Conservation (phyloP, 2,113 vertebrate genomes). For the Nothoprocta perdicaria region DNA sequence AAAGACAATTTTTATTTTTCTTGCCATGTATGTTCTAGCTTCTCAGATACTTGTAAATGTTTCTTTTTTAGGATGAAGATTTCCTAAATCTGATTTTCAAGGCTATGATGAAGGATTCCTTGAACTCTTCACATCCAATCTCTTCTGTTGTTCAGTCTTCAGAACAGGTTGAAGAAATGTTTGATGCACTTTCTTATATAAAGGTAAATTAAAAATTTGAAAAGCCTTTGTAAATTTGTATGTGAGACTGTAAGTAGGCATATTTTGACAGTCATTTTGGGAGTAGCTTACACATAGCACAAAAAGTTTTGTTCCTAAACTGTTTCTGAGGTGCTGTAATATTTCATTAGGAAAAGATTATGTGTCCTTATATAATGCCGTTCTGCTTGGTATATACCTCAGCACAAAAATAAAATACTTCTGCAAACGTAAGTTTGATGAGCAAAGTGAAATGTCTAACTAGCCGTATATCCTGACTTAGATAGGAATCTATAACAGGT, state of each 20-base stretch:
- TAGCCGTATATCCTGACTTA: neutral
- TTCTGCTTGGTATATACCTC: neutral
- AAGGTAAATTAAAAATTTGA: constrained; percentile 82
- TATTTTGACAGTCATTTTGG: neutral
- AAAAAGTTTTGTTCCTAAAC: neutral
- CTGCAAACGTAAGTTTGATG: neutral
- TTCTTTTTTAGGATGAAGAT: constrained; percentile 83
- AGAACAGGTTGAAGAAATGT: constrained; percentile 94
- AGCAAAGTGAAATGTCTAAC: neutral
- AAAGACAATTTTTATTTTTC: neutral
- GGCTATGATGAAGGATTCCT: constrained; percentile 87
- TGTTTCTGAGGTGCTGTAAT: neutral
- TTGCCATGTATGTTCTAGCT: neutral
- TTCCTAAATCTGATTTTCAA: constrained; percentile 87
- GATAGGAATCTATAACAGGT: neutral
- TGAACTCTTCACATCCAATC: constrained; percentile 91
- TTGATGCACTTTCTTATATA: constrained; percentile 92
- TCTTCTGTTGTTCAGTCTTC: constrained; percentile 86
- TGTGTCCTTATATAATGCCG: neutral
- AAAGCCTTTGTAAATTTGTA: neutral
- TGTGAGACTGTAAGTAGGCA: neutral
- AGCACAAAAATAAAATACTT: neutral
- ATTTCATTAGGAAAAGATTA: neutral
- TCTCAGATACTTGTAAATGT: neutral
- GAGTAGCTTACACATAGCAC: neutral